Evolutionary conservation across 2,113 vertebrate species (phyloP), one percentile per base, ranked within the genome.

Genomic region (Eonycteris spelaea): DNA sequence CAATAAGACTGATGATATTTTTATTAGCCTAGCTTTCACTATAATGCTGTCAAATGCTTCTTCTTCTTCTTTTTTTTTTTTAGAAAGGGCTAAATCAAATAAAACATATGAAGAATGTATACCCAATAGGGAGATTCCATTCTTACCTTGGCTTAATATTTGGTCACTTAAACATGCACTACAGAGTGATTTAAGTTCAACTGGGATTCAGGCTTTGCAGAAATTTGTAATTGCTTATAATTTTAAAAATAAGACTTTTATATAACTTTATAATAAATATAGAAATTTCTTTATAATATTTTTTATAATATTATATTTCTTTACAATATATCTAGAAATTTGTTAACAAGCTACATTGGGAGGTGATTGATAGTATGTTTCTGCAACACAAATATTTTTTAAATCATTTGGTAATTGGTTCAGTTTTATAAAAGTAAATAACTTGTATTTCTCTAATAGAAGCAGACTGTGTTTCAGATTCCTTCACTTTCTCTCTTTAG

Each of bases 361-460:
- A 65, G 28, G 51, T 74, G 68, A 86, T 11, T 22, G 30, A 94
- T 45, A 65, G 10, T 10, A 79, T 55, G 40, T 80, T 96, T 90
- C 61, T 67, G 6, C 71, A 79, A 82, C 48, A 92, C 65, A 67
- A 94, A 84, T 88, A 63, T 87, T 35, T 93, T 86, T 84, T 79
- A 95, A 92, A 48, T 48, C 21, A 57, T 75, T 59, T 70, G 7
- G 67, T 77, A 77, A 85, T 59, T 78, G n/a, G 65, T 68, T 84
- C 33, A 43, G n/a, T 85, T 94, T 73, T 59, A 51, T 83, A 38
- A 73, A 89, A 94, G 26, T 74, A 88, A 83, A 59, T 21, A 48
- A 83, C 4, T 45, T 90, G 11, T 33, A 2, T 80, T 33, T 78
- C 33, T n/a, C 9, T 71, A 65, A 45, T 43, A 63, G 30, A 94